These are phyloP conservation scores for Drosophila formosana DNA, from an alignment of 2,888 invertebrate genomes.

Conservation along the genomic window DNA sequence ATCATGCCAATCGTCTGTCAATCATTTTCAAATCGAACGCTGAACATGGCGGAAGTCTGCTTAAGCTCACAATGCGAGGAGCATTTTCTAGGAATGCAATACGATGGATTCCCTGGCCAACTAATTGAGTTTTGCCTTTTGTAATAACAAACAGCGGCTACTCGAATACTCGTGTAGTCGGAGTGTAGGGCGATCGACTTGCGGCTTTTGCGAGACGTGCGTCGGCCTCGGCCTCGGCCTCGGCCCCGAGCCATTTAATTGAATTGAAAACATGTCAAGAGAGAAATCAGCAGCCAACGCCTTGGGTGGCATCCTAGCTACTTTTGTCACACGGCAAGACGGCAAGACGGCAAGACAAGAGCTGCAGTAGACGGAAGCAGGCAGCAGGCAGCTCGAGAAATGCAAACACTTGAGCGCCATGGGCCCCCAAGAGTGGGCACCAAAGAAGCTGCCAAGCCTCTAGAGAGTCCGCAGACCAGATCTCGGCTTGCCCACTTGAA, in stretches of 20 bases:
- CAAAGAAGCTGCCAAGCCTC: constrained; percentile 63
- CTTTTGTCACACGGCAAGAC: constrained; percentile 56
- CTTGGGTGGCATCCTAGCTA: constrained; percentile 64
- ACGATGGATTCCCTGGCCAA: constrained; percentile 30
- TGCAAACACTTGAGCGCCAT: constrained; percentile 64
- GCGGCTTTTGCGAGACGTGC: constrained; percentile 36
- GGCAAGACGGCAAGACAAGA: constrained; percentile 17
- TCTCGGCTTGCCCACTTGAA: constrained; percentile 61
- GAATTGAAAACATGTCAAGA: constrained; percentile 79
- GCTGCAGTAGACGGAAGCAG: constrained; percentile 13
- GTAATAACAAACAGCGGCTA: constrained; percentile 73
- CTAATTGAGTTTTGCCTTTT: constrained; percentile 78
- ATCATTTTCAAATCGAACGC: constrained; percentile 76
- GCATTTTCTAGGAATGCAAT: background rate
- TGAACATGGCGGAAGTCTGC: constrained; percentile 77
- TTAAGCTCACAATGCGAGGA: constrained; percentile 63
- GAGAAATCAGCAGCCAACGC: constrained; percentile 65
- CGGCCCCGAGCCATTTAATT: constrained; percentile 65
- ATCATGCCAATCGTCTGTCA: constrained; percentile 84
- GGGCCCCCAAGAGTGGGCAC: constrained; percentile 50
- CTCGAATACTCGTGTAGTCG: background rate
- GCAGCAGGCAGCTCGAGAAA: constrained; percentile 44
- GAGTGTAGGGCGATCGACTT: constrained; percentile 41
- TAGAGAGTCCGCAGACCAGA: constrained; percentile 25
- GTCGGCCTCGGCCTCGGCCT: too few species aligned